Evolutionary conservation across 2,797 vertebrate genomes (phyloP).

Genomic region (Dallia pectoralis): DNA sequence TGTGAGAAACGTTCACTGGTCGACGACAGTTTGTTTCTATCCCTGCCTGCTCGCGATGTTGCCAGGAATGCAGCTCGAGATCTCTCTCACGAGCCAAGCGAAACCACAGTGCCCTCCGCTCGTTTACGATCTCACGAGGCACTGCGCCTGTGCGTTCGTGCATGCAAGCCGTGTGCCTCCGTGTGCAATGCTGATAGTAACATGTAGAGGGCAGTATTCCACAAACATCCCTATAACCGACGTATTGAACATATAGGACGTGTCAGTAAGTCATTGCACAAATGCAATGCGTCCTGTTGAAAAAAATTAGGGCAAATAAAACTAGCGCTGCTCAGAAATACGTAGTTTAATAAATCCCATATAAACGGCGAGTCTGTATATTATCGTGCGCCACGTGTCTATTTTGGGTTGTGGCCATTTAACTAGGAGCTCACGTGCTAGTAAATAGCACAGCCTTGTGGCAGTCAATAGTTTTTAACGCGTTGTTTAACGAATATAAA

Average conservation of each 20-base stretch:
- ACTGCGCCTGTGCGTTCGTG: slow-evolving; percentile 75
- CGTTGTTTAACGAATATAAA: not conserved
- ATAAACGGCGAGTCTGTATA: not conserved
- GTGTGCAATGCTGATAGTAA: slow-evolving; percentile 62
- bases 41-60: slow-evolving; percentile 55
- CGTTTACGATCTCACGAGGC: slow-evolving; percentile 36
- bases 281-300: not conserved
- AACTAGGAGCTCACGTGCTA: not conserved
- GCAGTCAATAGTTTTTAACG: slow-evolving; percentile 10
- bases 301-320: not conserved
- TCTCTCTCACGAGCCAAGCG: slow-evolving; percentile 62
- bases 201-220: slow-evolving; percentile 40
- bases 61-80: slow-evolving; percentile 68
- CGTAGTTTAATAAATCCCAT: not conserved
- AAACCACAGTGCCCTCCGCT: slow-evolving; percentile 72
- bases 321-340: not conserved
- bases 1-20: slow-evolving; percentile 41
- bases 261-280: not conserved
- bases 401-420: not conserved
- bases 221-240: not conserved
- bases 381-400: not conserved
- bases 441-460: slow-evolving; percentile 59
- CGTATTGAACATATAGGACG: not conserved
- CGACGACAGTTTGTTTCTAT: slow-evolving; percentile 50
- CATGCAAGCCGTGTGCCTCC: slow-evolving; percentile 37